phyloP scores from a whole-genome alignment of 2,797 vertebrate genomes.

The Alauda arvensis region DNA sequence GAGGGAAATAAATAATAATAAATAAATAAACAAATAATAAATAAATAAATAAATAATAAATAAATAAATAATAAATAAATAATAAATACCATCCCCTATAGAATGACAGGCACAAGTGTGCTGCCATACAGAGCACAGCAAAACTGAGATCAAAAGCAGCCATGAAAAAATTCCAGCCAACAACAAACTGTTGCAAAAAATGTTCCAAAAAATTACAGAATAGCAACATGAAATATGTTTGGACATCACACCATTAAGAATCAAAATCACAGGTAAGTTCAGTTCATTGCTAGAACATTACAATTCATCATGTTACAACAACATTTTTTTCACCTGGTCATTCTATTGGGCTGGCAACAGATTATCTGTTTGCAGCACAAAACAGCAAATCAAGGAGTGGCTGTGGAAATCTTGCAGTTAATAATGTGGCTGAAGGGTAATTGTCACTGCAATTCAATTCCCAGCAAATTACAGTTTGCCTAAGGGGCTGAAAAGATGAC shows the following conservation, averaged over 20 bases:
- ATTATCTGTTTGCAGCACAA: neutral
- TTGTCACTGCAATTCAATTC: neutral
- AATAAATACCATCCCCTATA: neutral
- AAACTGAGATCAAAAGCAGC: neutral
- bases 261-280: neutral
- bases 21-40: too few species aligned
- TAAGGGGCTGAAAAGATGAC: neutral
- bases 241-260: neutral
- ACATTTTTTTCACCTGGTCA: neutral
- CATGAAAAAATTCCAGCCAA: neutral
- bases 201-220: accelerated
- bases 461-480: neutral
- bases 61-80: too few species aligned
- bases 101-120: neutral
- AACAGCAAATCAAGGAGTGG: neutral
- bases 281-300: neutral
- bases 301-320: neutral
- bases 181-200: neutral
- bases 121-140: neutral
- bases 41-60: too few species aligned
- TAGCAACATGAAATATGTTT: neutral
- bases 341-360: neutral
- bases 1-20: neutral
- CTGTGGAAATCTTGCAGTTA: neutral
- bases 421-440: neutral